Percentiles rank a stretch among this genome's conserved stretches.
These are phyloP conservation scores for Brachyptera putata DNA, from an alignment of 2,888 invertebrate genomes.

Conservation along the genomic window DNA sequence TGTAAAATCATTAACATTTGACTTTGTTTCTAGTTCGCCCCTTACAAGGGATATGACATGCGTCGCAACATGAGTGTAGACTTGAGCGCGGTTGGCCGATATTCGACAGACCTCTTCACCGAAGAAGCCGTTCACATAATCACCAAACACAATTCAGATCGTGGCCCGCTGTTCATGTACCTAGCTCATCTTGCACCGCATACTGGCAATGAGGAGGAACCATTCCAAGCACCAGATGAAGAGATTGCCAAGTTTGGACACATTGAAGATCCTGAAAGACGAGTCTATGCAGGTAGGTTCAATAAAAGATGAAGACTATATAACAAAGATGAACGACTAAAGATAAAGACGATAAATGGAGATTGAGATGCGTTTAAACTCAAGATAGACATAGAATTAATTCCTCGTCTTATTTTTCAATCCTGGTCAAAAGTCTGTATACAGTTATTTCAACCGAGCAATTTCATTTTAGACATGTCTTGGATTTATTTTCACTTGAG, in stretches of 20 bases:
- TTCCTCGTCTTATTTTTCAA: not conserved
- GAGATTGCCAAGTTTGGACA: slow-evolving; percentile 63
- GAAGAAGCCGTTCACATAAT: slow-evolving; percentile 31
- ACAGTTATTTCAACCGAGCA: too few species aligned
- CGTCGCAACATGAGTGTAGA: slow-evolving; percentile 31
- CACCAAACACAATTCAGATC: slow-evolving; percentile 38
- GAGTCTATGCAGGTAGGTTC: slow-evolving; percentile 62
- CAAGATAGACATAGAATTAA: not conserved
- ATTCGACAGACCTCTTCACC: slow-evolving; percentile 33
- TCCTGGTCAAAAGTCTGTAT: too few species aligned
- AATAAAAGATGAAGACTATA: not conserved
- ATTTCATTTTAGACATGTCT: too few species aligned
- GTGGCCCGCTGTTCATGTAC: slow-evolving; percentile 62
- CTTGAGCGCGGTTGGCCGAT: slow-evolving; percentile 27
- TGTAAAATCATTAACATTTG: too few species aligned
- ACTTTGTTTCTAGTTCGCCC: slow-evolving; percentile 23
- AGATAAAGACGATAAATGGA: not conserved
- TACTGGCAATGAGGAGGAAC: slow-evolving; percentile 57
- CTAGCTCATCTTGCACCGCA: slow-evolving; percentile 66
- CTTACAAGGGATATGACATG: slow-evolving; percentile 34
- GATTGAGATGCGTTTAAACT: not conserved
- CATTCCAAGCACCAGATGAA: slow-evolving; percentile 68
- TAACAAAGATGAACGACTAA: not conserved
- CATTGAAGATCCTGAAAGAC: slow-evolving; percentile 60
- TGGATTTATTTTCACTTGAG: too few species aligned